Conservation (phyloP, 2,888 invertebrate species). For the Sinelater perroti region DNA sequence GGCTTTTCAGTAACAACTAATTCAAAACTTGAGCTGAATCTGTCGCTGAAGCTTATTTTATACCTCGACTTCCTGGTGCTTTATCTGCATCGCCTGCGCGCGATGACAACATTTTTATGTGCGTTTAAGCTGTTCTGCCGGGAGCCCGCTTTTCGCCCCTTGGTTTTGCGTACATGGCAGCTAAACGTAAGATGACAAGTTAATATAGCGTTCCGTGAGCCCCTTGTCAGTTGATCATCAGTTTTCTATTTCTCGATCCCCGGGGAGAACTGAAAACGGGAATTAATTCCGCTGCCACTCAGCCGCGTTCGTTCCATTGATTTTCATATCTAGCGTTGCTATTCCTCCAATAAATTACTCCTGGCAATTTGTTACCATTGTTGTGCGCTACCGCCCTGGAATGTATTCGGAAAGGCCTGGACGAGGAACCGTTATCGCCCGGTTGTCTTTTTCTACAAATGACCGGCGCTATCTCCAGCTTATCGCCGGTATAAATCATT, state of each 20-base stretch:
- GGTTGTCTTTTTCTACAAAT: conserved; percentile 12
- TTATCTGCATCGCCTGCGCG: conserved; percentile 34
- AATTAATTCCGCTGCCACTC: conserved; percentile 21
- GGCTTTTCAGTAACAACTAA: conserved; percentile 38
- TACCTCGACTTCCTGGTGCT: conserved; percentile 33
- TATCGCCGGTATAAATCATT: conserved; percentile 11
- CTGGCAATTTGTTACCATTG: conserved; percentile 10
- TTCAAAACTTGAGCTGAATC: conserved; percentile 36
- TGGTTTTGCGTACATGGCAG: conserved; percentile 1
- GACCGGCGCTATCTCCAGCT: conserved; percentile 4
- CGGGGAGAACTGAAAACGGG: conserved; percentile 1
- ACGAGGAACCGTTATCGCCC: conserved; percentile 9
- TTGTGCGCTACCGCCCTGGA: conserved; percentile 1
- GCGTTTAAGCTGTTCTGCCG: conserved; percentile 33
- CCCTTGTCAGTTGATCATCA: conserved; percentile 5
- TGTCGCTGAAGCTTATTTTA: conserved; percentile 34
- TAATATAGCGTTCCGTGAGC: conserved; percentile 12
- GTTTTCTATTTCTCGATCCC: conserved; percentile 18
- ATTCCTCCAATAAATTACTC: conserved; percentile 11
- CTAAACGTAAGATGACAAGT: conserved; percentile 23
- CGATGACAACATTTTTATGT: conserved; percentile 37
- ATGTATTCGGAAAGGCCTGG: conserved; percentile 15
- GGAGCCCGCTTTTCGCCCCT: conserved; percentile 24
- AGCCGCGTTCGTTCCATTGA: conserved; percentile 5
- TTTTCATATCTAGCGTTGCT: conserved; percentile 9